A percentile compares a stretch with the other conserved stretches of the same genome.
Conservation (phyloP, 2,113 vertebrate species). For the Phrynosoma blainvillii region DNA sequence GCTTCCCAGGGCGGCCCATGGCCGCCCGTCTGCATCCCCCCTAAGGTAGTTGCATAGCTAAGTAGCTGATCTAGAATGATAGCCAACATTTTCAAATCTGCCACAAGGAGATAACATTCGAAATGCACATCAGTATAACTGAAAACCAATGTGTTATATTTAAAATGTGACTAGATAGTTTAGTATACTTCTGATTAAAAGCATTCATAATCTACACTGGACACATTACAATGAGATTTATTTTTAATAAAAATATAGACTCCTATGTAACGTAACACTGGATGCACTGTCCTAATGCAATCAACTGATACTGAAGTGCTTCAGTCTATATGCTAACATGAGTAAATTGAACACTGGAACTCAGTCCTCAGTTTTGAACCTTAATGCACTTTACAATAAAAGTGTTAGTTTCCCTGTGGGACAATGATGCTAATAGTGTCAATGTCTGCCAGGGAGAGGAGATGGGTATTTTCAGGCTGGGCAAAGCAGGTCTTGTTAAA, state of each 20-base stretch:
- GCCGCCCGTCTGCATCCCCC: too few species aligned
- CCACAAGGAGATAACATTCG: background rate
- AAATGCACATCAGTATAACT: background rate
- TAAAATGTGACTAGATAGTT: background rate
- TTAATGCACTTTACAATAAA: background rate
- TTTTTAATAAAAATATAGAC: background rate
- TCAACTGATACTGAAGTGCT: background rate
- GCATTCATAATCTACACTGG: conserved; percentile 1
- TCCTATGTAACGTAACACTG: background rate
- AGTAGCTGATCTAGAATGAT: too few species aligned
- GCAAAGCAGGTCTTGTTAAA: background rate
- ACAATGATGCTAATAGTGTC: background rate
- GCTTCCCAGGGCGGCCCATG: too few species aligned
- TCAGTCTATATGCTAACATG: background rate
- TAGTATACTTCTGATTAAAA: background rate
- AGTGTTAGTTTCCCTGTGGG: background rate
- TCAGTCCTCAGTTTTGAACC: background rate
- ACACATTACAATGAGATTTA: background rate
- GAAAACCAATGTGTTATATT: background rate
- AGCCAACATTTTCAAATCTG: background rate
- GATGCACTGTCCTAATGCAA: background rate
- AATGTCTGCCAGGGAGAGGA: background rate
- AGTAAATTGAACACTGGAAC: background rate
- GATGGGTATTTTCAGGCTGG: background rate
- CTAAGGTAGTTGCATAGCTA: too few species aligned